phyloP scores from a whole-genome alignment of 1,140 invertebrate genomes.

The Scaptomyza pallida region DNA sequence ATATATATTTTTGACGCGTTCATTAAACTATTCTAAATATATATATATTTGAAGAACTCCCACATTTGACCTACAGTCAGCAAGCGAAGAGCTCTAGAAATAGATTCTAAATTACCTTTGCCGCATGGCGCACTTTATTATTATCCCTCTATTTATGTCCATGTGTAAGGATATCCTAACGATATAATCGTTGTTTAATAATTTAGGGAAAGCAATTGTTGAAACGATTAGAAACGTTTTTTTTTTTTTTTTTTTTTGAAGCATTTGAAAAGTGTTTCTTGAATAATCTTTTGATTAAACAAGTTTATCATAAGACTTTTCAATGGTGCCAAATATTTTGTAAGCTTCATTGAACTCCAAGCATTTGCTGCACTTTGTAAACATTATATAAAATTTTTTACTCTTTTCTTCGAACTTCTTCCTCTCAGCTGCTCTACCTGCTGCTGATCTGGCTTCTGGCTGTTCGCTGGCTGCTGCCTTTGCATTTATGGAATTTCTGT shows the following conservation, averaged over 20 bases:
- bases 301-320: too few relatives aligned
- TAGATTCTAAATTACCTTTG: background rate
- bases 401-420: background rate
- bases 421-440: constrained; percentile 11
- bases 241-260: too few relatives aligned
- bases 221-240: too few relatives aligned
- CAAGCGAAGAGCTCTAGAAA: constrained; percentile 2
- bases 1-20: constrained; percentile 14
- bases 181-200: background rate
- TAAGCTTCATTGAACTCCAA: too few relatives aligned
- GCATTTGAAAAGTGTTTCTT: too few relatives aligned
- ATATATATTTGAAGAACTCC: constrained; percentile 1
- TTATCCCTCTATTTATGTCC: background rate
- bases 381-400: too few relatives aligned
- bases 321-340: too few relatives aligned
- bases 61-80: constrained; percentile 10
- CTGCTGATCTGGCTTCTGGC: constrained; percentile 17
- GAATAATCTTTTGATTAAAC: too few relatives aligned
- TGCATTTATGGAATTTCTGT: constrained; percentile 42
- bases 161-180: background rate
- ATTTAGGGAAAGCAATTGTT: too few relatives aligned
- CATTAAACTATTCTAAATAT: constrained; percentile 2
- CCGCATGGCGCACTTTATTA: background rate
- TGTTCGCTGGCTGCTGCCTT: background rate
- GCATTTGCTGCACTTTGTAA: too few relatives aligned